Base-by-base conservation (phyloP, 2,113 vertebrate genomes). In the Pseudorectes ferrugineus region DNA sequence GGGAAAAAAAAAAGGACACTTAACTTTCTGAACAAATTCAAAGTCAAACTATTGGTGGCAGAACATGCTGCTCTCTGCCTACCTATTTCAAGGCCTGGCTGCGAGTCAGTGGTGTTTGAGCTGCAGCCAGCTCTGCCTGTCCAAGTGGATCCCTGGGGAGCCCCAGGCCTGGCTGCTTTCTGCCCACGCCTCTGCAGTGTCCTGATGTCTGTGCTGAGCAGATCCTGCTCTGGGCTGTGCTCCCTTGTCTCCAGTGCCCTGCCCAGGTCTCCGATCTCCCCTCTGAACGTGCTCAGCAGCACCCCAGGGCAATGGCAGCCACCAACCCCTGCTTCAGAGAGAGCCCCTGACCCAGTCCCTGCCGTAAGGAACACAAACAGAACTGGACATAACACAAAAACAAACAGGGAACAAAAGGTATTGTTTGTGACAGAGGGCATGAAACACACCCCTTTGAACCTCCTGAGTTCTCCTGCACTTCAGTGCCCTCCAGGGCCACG, bases 71-170 rank as follows among this genome's bases (percentile, higher is more conserved):
- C 80, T 67, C 73, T 62, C 72, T 94, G 71, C 48, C 52, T 61
- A 13, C 46, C 68, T 86, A 3, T 77, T 95, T 63, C 76, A 77
- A 24, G 76, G 57, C 68, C 84, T 95, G 95, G 89, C 96, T 91
- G 83, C 2, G 17, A 92, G 86, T 84, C 93, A 81, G 72, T 13
- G 68, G 49, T 1, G 26, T 70, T 7, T 81, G 95, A 77, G 93
- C 92, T 67, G 73, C 93, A 84, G 92, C 93, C 93, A 96, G 80
- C 68, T 62, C 51, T 74, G 93, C 84, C 72, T 91, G 63, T 72
- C 78, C 88, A 75, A 75, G 57, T 12, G 76, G 18, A 52, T 70
- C 93, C 87, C 91, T 35, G 84, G 95, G 95, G 86, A 95, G 76
- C 49, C 55, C 63, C 7, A 6, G 45, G 58, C 38, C 63, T 22